Base-by-base conservation (phyloP, 2,113 vertebrate species). In the Gadus macrocephalus region DNA sequence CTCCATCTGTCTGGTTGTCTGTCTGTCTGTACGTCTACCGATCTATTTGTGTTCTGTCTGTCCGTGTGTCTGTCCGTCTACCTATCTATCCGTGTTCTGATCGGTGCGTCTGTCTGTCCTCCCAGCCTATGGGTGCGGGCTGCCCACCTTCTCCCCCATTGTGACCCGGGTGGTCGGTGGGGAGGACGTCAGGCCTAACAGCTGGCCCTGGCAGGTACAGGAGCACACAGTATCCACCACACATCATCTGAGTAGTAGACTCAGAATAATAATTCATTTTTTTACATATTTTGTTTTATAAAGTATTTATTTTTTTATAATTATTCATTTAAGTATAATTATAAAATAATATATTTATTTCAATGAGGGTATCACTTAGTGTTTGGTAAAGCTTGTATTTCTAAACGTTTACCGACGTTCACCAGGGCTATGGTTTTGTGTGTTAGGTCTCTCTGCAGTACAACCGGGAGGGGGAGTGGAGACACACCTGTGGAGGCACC, bases 401-500 rank as follows among this genome's bases (percentile, higher is more conserved):
- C 28, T 31, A 31, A 31, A 31, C 11, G 11, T 49, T 9, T 5
- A 49, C 42, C 5, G 2, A 5, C 11, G 11, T 12, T 49, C 42
- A 49, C 42, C 42, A 2, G 42, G 42, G 42, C 42, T 25, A 20
- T 64, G 25, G 15, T 15, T 64, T 28, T 62, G 61, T 63, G 12
- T 8, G 71, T 62, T 71, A 97, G 96, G 81, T 95, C 82, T 97
- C 95, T 0, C 91, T 98, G 73, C 95, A 98, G 87, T 96, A 94
- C 82, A 75, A 80, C 62, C 78, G 1, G 1, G 2, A 17, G 0
- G 81, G 78, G 0, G 59, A 63, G 0, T 97, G 94, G 94, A 55
- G 81, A 17, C 95, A 96, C 85, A 96, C 93, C 0, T 98, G 95
- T 0, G 96, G 95, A 0, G 94, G 95, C 1, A 95, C 92, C 68